A percentile compares a stretch with the other conserved stretches of the same genome.
Evolutionary conservation across 2,797 vertebrate genomes (phyloP).

Genomic region (Cossypha heuglini): DNA sequence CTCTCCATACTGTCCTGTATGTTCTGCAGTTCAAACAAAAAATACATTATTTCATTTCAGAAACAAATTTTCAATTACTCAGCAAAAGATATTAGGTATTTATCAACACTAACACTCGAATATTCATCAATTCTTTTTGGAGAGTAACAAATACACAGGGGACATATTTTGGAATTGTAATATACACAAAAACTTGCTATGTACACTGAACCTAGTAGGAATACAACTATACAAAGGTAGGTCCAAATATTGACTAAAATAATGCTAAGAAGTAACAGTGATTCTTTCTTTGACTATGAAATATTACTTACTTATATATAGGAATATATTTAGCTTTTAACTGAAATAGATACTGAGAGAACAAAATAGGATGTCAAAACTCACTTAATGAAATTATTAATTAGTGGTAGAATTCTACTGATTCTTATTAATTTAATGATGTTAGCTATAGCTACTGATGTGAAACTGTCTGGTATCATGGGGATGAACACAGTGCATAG

Average conservation of each 20-base stretch:
- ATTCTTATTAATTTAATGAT: neutral
- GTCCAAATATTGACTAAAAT: neutral
- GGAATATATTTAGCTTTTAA: neutral
- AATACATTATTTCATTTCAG: neutral
- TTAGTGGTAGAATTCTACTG: neutral
- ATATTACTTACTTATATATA: neutral
- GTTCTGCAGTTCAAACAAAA: constrained; percentile 9
- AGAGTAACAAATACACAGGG: neutral
- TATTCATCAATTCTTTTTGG: neutral
- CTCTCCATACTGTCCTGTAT: neutral
- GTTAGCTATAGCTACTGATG: neutral
- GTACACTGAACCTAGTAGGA: neutral
- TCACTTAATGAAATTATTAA: neutral
- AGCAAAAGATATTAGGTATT: neutral
- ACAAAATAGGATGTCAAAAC: neutral
- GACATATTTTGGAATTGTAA: neutral
- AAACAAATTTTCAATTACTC: neutral
- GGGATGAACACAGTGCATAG: neutral
- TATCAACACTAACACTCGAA: neutral
- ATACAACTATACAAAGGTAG: neutral
- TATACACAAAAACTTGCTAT: neutral
- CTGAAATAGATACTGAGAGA: neutral
- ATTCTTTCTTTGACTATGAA: neutral
- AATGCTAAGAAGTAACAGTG: neutral
- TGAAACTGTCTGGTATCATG: neutral